A percentile compares a stretch with the other conserved stretches of the same genome.
phyloP scores from a whole-genome alignment of 2,797 vertebrate species.

The Platalea minor region DNA sequence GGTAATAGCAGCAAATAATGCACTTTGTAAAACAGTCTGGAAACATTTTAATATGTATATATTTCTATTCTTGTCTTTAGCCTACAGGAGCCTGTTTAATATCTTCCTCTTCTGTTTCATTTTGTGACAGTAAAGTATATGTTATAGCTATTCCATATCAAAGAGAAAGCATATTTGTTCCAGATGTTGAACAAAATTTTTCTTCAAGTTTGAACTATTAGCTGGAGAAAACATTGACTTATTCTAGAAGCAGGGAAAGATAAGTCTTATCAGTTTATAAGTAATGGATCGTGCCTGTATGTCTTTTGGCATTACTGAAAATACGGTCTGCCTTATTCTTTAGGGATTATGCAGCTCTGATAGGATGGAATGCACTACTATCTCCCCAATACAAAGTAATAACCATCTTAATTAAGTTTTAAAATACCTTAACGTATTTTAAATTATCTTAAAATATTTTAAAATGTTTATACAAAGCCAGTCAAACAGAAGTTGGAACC shows the following conservation, averaged over 20 bases:
- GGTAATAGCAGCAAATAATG: not conserved
- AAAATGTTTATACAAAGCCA: not conserved
- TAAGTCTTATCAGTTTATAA: not conserved
- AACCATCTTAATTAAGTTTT: not conserved
- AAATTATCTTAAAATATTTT: not conserved
- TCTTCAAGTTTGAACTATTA: not conserved
- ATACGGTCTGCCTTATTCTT: not conserved
- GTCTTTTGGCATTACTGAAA: not conserved
- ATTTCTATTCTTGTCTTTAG: not conserved
- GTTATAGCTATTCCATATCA: not conserved
- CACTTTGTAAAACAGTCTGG: not conserved
- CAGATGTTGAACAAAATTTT: not conserved
- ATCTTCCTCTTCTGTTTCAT: not conserved
- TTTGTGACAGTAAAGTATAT: not conserved
- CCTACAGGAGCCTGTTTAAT: not conserved
- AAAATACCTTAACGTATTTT: not conserved
- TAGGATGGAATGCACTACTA: not conserved
- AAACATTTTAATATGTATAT: not conserved
- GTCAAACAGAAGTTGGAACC: not conserved
- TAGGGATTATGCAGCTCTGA: not conserved
- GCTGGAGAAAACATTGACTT: not conserved
- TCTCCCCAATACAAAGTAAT: not conserved
- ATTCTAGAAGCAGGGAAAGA: not conserved
- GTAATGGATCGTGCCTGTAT: not conserved
- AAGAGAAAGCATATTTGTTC: not conserved